Base-by-base conservation (phyloP, 1,140 invertebrate species). In the Pantala flavescens region DNA sequence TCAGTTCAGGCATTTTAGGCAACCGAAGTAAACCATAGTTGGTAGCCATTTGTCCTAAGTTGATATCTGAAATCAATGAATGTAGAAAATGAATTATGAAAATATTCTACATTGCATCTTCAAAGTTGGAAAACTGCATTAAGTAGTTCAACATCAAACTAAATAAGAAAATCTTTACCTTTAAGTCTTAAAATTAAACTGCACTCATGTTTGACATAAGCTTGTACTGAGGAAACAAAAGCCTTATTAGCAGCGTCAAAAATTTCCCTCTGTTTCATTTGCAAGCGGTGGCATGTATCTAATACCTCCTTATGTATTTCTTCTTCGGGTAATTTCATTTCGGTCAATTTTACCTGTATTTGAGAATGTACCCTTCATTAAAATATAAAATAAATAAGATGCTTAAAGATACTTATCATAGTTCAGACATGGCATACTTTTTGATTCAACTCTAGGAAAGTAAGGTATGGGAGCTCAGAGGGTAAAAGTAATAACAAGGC, bases 191-290 rank as follows among this genome's bases (percentile, higher is more conserved):
- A 87, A 75, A 99, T 90, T 70, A 98, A 85, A 80, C 89, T 92
- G 80, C 96, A 98, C 82, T 99, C 97, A 82, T 99, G 96, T 84
- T 98, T 99, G 7, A 88, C 89, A 83, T 99, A 99, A 0, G 94
- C 90, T 79, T 94, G 90, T 55, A 99, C 87, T 81, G 95, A 97
- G 0, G 97, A 98, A 0, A 99, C 97, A 84, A 97, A 99, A 3
- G 98, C 97, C 76, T 90, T 84, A 77, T 93, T 92, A 0, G 91
- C 95, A 82, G 95, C 95, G 79, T 98, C 96, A 81, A 94, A 91
- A 24, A 95, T 79, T 2, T 88, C 86, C 77, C 94, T 87, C 82
- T 94, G 93, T 36, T 85, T 82, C 36, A 84, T 79, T 79, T 93
- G 90, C 42, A 89, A 80, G 43, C 86, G 84, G 79, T 88, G 85